phyloP scores from a whole-genome alignment of 2,113 vertebrate species.

The Oreotrochilus melanogaster region DNA sequence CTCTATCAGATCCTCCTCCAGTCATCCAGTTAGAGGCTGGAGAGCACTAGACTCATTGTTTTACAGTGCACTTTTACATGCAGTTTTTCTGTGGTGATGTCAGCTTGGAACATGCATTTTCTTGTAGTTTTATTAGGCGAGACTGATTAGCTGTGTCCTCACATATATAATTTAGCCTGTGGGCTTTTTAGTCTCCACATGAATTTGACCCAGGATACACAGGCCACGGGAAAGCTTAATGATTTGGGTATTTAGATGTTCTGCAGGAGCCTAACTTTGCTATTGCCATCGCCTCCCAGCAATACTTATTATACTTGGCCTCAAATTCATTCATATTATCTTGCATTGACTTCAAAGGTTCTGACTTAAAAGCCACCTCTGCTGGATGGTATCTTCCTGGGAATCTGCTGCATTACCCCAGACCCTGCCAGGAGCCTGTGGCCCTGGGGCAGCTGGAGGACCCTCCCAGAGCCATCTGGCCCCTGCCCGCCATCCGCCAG shows the following conservation, averaged over 20 bases:
- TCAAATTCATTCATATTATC: not conserved
- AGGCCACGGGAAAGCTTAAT: slow-evolving; percentile 42
- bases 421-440: not conserved
- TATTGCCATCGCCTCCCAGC: accelerated
- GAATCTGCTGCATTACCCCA: not conserved
- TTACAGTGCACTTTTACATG: not conserved
- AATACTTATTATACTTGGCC: not conserved
- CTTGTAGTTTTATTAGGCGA: slow-evolving; percentile 37
- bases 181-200: slow-evolving; percentile 8
- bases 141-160: slow-evolving; percentile 29
- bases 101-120: slow-evolving; percentile 17
- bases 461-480: slow-evolving; percentile 50
- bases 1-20: slow-evolving; percentile 28
- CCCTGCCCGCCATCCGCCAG: not conserved
- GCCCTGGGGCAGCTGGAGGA: not conserved
- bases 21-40: not conserved
- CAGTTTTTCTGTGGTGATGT: not conserved
- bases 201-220: slow-evolving; percentile 40
- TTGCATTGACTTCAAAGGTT: not conserved
- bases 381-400: not conserved
- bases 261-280: not conserved
- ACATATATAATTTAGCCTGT: slow-evolving; percentile 37
- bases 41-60: not conserved
- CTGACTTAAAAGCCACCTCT: not conserved
- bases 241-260: slow-evolving; percentile 8